Evolutionary conservation across 1,140 invertebrate genomes (phyloP), one percentile per base, ranked within the genome.

Genomic region (Caenorhabditis latens): DNA sequence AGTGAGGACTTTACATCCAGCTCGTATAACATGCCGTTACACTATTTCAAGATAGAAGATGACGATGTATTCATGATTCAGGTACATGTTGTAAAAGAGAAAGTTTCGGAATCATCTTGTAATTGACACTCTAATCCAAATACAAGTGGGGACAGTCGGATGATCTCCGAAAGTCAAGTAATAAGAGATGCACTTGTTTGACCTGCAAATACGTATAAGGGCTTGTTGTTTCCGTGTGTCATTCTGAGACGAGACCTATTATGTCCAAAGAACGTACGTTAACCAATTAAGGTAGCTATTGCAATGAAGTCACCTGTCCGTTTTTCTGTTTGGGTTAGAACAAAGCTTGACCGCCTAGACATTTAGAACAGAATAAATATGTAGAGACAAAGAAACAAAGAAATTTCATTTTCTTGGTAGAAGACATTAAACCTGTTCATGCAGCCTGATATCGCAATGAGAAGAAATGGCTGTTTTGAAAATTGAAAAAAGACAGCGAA

Each of bases 11-110:
- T 84, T 5, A 8, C 43, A n/a, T 88, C 71, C 1, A 79, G 71
- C 24, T 13, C 46, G 46, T 84, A 71, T 48, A 88, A 88, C 21
- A 67, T 71, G 65, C 55, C 84, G 11, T 61, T 88, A 48, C 65
- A 71, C 32, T 79, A 61, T 21, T 55, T 88, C 61, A 53, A 79
- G n/a, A 85, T 88, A 48, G 87, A 88, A 40, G 87, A 88, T 57
- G 65, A 48, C 14, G 82, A 84, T 61, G n/a, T 32, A 4, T 67
- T 88, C 48, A 75, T 79, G n/a, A 57, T 88, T 53, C 61, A 84
- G 87, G 87, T 88, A 82, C 16, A 16, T 55, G 42, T 32, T 32
- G 32, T 32, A 48, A 48, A 13, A 86, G 46, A 48, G 53, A 46
- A 71, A 21, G 32, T 55, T 58, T 75, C 53, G 16, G 63, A 71